Percentiles rank a stretch among this genome's conserved stretches.
Evolutionary conservation across 1,140 invertebrate species (phyloP).

Genomic region (Asobara japonica): DNA sequence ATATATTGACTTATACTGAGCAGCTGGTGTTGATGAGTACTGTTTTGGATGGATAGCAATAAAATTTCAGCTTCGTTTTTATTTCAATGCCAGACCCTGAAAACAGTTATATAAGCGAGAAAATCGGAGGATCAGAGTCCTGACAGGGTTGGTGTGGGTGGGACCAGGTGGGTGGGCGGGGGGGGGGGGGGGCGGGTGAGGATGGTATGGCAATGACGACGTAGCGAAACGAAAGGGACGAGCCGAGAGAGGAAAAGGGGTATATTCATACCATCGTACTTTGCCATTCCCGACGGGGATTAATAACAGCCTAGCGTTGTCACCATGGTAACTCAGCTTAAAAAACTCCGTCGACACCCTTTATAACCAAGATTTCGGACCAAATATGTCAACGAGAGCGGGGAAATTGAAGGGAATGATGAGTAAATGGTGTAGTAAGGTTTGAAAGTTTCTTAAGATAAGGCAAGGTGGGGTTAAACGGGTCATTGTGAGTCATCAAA

Average conservation of each 20-base stretch:
- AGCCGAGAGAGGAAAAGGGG: not conserved
- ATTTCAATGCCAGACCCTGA: not conserved
- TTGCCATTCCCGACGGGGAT: slow-evolving; percentile 46
- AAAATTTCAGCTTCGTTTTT: too few relatives aligned
- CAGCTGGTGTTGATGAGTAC: too few relatives aligned
- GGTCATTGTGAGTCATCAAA: too few relatives aligned
- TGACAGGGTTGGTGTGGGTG: not conserved
- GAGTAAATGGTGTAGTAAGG: too few relatives aligned
- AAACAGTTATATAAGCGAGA: slow-evolving; percentile 24
- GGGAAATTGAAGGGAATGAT: not conserved
- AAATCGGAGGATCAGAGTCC: slow-evolving; percentile 36
- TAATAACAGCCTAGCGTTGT: slow-evolving; percentile 55
- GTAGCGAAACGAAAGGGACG: slow-evolving; percentile 9
- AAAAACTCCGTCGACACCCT: slow-evolving; percentile 39
- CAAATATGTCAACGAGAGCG: not conserved
- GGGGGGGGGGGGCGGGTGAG: slow-evolving; percentile 29
- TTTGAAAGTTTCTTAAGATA: too few relatives aligned
- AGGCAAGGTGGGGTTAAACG: too few relatives aligned
- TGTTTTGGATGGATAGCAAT: too few relatives aligned
- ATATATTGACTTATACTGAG: too few relatives aligned
- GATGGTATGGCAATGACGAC: slow-evolving; percentile 31
- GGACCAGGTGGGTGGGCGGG: too few relatives aligned
- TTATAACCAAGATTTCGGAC: slow-evolving; percentile 3
- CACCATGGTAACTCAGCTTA: slow-evolving; percentile 51
- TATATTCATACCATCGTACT: slow-evolving; percentile 40